Evolutionary conservation across 2,888 invertebrate genomes (phyloP).

Genomic region (Tribolium freemani): DNA sequence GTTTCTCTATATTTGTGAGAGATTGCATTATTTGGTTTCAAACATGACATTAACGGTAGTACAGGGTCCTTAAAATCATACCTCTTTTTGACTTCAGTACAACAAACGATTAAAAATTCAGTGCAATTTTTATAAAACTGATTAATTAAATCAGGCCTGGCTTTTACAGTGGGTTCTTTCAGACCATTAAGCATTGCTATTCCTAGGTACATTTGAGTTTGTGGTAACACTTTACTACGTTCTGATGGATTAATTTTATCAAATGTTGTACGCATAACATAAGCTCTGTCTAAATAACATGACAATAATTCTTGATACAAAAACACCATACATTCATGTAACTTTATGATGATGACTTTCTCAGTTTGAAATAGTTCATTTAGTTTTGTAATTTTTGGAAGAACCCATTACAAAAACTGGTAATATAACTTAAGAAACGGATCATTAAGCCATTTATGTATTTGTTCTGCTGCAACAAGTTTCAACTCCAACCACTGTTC

Average conservation of each 20-base stretch:
- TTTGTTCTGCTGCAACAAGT: slow-evolving; percentile 44
- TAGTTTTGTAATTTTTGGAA: slow-evolving; percentile 27
- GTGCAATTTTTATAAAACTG: slow-evolving; percentile 2
- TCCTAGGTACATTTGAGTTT: background rate
- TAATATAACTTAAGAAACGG: no score
- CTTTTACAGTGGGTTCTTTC: background rate
- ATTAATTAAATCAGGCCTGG: background rate
- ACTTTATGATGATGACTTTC: slow-evolving; percentile 13
- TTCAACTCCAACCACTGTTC: slow-evolving; percentile 42
- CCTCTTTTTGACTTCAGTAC: background rate
- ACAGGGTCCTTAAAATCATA: slow-evolving; percentile 3
- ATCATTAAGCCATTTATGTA: slow-evolving; percentile 43
- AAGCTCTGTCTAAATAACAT: slow-evolving; percentile 17
- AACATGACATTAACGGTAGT: background rate
- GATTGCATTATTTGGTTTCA: background rate
- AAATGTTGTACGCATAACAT: slow-evolving; percentile 8
- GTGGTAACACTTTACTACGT: background rate
- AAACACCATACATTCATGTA: slow-evolving; percentile 4
- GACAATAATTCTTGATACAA: slow-evolving; percentile 15
- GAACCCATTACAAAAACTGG: slow-evolving; percentile 23
- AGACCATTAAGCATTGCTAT: background rate
- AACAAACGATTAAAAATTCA: background rate
- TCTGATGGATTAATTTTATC: background rate
- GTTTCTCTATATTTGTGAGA: background rate
- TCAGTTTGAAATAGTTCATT: slow-evolving; percentile 26